Evolutionary conservation across 2,797 vertebrate species (phyloP), one percentile per base, ranked within the genome.

Genomic region (Sebastes taczanowskii): DNA sequence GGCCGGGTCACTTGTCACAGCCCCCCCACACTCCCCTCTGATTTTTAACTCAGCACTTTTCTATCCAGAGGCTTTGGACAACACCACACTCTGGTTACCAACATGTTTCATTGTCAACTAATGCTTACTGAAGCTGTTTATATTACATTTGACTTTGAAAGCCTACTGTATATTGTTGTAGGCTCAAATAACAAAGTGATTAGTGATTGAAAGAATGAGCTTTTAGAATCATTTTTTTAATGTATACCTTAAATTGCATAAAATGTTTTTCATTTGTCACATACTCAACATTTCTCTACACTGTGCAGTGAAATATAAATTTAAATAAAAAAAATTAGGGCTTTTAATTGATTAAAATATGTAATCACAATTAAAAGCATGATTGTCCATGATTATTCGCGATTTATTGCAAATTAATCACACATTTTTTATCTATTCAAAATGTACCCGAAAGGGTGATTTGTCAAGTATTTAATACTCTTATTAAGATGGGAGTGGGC

Each of bases 21-120:
- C 58, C 0, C 13, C 80, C 53, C 58, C 46, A 13, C 1, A 23
- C 32, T 65, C n/a, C 71, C n/a, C 65, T 64, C 38, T 46, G 53
- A 81, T 75, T 85, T 91, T 86, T 30, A 85, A 80, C 90, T 92
- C 90, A 90, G 88, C 85, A 91, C 72, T 94, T 95, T 90, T 93
- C 81, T 63, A 61, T 91, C 81, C 79, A 86, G 38, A 87, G 81
- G 75, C 82, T 90, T 77, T 82, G 59, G 62, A 91, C 86, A 88
- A 89, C 84, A 66, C 80, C 56, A 60, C 72, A 70, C 77, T 80
- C 83, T 88, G 77, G 85, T 89, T 85, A 80, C 73, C 67, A 69
- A 85, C 76, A 82, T 82, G 80, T 78, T 85, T 90, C 86, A 87
- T 87, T 91, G 88, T 91, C 81, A 84, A 58, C 68, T 62, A 64